Evolutionary conservation across 2,113 vertebrate genomes (phyloP).

Genomic region (Rhombomys opimus): DNA sequence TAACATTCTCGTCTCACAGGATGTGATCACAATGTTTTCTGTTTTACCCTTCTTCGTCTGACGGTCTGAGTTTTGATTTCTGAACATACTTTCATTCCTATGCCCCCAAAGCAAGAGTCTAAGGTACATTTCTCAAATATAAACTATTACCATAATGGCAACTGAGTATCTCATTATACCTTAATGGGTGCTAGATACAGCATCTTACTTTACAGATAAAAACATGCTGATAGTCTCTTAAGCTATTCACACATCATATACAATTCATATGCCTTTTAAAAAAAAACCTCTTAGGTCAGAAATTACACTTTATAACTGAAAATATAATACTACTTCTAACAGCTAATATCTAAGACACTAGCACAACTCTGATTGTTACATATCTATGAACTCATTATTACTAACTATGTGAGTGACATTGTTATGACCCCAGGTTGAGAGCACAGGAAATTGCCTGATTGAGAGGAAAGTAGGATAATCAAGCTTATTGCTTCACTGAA

Average conservation of each 20-base stretch:
- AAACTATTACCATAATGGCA: background rate
- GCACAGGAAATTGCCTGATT: background rate
- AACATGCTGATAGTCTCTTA: background rate
- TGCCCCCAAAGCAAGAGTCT: background rate
- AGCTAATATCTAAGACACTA: background rate
- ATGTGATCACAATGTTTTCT: background rate
- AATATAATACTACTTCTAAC: background rate
- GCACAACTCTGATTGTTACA: background rate
- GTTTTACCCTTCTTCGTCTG: background rate
- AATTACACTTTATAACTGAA: background rate
- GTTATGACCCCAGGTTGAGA: background rate
- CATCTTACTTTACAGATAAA: background rate
- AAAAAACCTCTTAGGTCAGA: constrained; percentile 2
- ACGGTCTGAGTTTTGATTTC: background rate
- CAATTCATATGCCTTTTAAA: background rate
- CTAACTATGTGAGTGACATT: background rate
- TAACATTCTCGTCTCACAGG: background rate
- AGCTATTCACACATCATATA: background rate
- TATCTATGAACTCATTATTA: background rate
- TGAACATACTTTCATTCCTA: background rate
- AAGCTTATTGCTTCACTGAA: background rate
- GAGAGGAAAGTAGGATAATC: background rate
- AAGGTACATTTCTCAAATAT: background rate
- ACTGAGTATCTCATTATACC: background rate
- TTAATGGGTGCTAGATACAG: background rate